Conservation (phyloP, 2,113 vertebrate species). For the Hypanus sabinus region DNA sequence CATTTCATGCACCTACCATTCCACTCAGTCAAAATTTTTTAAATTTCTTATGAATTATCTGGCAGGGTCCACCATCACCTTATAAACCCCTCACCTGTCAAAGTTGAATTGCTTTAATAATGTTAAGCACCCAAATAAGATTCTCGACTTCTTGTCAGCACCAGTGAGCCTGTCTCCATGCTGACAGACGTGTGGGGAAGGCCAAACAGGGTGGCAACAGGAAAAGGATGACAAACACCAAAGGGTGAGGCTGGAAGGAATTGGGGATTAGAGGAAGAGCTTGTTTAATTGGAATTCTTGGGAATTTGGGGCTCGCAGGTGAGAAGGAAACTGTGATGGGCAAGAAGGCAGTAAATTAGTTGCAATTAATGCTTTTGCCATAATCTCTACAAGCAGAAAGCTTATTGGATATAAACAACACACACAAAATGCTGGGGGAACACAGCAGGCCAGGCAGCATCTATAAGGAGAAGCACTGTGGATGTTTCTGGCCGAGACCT, state of each 20-base stretch:
- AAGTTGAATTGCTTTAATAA: neutral
- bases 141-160: neutral
- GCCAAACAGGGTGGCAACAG: neutral
- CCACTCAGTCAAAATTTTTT: too few species aligned
- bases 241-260: too few species aligned
- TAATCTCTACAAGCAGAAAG: neutral
- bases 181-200: neutral
- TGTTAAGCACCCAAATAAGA: neutral
- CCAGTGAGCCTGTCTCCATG: too few species aligned
- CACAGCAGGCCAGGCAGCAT: too few species aligned
- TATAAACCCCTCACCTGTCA: neutral
- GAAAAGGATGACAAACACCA: neutral
- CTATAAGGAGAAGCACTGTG: too few species aligned
- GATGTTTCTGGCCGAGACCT: too few species aligned
- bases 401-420: neutral
- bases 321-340: neutral
- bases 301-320: too few species aligned
- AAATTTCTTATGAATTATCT: too few species aligned
- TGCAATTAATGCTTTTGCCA: neutral
- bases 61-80: neutral
- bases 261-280: too few species aligned
- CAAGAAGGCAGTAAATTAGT: neutral
- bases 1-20: too few species aligned
- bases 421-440: too few species aligned
- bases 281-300: too few species aligned